Percentiles rank a stretch among this genome's conserved stretches.
Evolutionary conservation across 2,888 invertebrate genomes (phyloP).

Genomic region (Caenorhabditis imperialis): DNA sequence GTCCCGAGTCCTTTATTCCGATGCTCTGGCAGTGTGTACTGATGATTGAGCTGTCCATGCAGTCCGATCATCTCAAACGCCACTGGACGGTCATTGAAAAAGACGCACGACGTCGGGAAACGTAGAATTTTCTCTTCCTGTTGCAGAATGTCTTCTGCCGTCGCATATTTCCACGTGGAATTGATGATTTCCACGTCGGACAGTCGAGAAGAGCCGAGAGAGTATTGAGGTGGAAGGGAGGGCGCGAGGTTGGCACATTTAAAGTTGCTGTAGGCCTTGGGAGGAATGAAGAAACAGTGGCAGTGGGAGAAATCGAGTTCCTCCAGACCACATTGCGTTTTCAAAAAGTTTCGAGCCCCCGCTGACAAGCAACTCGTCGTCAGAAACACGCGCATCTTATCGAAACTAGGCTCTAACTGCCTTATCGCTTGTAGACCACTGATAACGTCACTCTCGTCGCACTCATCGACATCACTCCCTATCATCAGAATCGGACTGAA

Average conservation of each 20-base stretch:
- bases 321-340: neutral
- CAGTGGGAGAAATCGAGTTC: no score
- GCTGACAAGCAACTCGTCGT: neutral
- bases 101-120: conserved; percentile 25
- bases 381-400: conserved; percentile 7
- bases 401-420: conserved; percentile 1
- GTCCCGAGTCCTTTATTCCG: conserved; percentile 27
- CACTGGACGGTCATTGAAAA: conserved; percentile 7
- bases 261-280: neutral
- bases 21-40: conserved; percentile 27
- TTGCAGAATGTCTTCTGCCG: conserved; percentile 19
- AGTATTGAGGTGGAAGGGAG: neutral
- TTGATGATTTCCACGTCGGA: conserved; percentile 8
- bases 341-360: neutral
- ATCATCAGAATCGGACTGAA: conserved; percentile 24
- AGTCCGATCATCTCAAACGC: conserved; percentile 34
- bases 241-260: neutral
- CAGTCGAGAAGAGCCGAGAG: neutral
- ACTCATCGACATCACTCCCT: neutral
- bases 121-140: conserved; percentile 16
- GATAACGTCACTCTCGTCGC: neutral
- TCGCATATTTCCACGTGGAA: conserved; percentile 21
- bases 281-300: no score
- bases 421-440: conserved; percentile 4
- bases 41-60: conserved; percentile 30